Conservation (phyloP, 1,140 invertebrate genomes). For the Zaprionus inermis region DNA sequence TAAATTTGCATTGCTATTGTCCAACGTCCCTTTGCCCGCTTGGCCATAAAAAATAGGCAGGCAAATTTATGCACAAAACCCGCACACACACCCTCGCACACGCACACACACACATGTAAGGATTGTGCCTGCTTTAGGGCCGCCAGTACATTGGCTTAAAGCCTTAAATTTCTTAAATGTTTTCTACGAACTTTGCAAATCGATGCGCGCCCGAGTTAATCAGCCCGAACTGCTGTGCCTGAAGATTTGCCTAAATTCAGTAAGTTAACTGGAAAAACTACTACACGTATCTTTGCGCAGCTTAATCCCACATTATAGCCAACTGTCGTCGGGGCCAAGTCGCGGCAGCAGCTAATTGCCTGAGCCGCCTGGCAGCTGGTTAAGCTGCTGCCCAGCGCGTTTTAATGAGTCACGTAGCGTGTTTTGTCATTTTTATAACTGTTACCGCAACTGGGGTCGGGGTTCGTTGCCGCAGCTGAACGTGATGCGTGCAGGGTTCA, state of each 20-base stretch:
- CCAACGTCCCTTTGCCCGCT: slow-evolving; percentile 34
- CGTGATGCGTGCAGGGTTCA: slow-evolving; percentile 59
- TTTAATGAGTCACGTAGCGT: slow-evolving; percentile 74
- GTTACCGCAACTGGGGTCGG: slow-evolving; percentile 55
- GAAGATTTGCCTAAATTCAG: background rate
- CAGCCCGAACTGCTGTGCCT: background rate
- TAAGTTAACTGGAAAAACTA: background rate
- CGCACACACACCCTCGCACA: slow-evolving; percentile 23
- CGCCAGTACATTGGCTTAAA: slow-evolving; percentile 21
- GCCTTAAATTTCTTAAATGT: background rate
- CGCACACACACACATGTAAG: background rate
- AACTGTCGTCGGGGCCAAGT: too few relatives aligned
- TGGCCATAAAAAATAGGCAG: slow-evolving; percentile 57
- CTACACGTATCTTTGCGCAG: too few relatives aligned
- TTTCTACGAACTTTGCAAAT: slow-evolving; percentile 1
- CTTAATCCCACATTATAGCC: background rate
- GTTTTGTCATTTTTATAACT: slow-evolving; percentile 76
- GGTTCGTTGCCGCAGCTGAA: slow-evolving; percentile 53
- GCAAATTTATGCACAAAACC: slow-evolving; percentile 52
- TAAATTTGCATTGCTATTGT: slow-evolving; percentile 77
- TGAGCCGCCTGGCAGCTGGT: background rate
- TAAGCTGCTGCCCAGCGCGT: slow-evolving; percentile 1
- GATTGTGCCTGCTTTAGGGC: background rate
- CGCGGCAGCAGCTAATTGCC: slow-evolving; percentile 37
- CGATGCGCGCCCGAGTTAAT: background rate